Conservation (phyloP, 2,888 invertebrate genomes). For the Timema cristinae region DNA sequence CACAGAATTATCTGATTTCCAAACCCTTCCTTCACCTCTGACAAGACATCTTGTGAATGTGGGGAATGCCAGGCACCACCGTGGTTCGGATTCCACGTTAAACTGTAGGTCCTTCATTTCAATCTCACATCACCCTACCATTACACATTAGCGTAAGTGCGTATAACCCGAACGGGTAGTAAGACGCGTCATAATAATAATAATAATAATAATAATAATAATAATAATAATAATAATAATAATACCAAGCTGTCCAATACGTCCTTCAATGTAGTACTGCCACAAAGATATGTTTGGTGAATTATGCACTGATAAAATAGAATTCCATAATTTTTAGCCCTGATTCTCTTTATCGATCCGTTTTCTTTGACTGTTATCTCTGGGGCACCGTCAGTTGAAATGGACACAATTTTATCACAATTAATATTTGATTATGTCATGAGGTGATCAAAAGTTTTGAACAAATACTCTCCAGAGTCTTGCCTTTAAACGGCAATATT, state of each 20-base stretch:
- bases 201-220: too few species aligned
- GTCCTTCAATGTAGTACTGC: conserved; percentile 11
- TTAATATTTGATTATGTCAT: conserved; percentile 8
- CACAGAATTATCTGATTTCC: too few species aligned
- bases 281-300: conserved; percentile 31
- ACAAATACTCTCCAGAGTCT: not conserved
- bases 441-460: not conserved
- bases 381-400: conserved; percentile 32
- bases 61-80: too few species aligned
- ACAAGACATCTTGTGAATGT: too few species aligned
- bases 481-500: conserved; percentile 15
- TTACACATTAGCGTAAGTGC: too few species aligned
- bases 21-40: too few species aligned
- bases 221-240: too few species aligned
- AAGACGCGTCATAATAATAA: too few species aligned
- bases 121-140: too few species aligned
- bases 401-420: not conserved
- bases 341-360: conserved; percentile 33
- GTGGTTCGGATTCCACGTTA: too few species aligned
- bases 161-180: too few species aligned
- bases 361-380: conserved; percentile 35
- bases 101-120: too few species aligned
- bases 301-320: conserved; percentile 30
- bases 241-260: conserved; percentile 5
- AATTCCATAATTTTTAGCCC: conserved; percentile 28